Percentiles rank a stretch among this genome's conserved stretches.
Evolutionary conservation across 1,140 invertebrate genomes (phyloP).

Genomic region (Bombus vancouverensis): DNA sequence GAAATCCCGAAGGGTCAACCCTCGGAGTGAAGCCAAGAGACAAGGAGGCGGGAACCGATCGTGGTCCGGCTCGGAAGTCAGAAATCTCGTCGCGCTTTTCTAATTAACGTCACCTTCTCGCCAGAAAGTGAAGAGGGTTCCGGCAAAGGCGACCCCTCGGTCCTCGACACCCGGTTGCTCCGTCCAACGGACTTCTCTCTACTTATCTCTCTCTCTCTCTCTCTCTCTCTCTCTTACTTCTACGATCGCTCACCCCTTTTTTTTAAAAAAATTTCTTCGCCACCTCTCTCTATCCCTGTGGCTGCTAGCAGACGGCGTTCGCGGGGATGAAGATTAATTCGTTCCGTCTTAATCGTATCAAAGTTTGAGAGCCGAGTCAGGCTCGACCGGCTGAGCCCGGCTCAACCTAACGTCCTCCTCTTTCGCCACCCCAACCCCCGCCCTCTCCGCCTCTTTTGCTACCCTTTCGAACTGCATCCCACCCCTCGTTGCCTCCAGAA

Average conservation of each 20-base stretch:
- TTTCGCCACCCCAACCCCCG: slow-evolving; percentile 8
- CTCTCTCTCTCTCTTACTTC: slow-evolving; percentile 61
- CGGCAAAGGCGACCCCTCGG: slow-evolving; percentile 64
- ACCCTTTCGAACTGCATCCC: slow-evolving; percentile 57
- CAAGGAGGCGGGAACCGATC: slow-evolving; percentile 31
- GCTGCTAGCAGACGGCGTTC: slow-evolving; percentile 75
- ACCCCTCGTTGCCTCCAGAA: slow-evolving; percentile 37
- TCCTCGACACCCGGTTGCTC: slow-evolving; percentile 56
- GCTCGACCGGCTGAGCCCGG: slow-evolving; percentile 70
- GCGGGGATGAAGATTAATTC: slow-evolving; percentile 83
- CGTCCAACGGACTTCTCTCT: slow-evolving; percentile 29
- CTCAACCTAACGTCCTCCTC: slow-evolving; percentile 66
- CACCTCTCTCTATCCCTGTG: slow-evolving; percentile 67
- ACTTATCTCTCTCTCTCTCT: not conserved
- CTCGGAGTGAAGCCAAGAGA: slow-evolving; percentile 10
- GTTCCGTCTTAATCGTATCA: slow-evolving; percentile 83
- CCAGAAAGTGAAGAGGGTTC: slow-evolving; percentile 65
- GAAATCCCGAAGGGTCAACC: slow-evolving; percentile 18
- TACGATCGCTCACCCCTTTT: slow-evolving; percentile 71
- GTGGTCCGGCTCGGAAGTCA: slow-evolving; percentile 59
- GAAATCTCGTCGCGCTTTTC: slow-evolving; percentile 66
- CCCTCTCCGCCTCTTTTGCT: slow-evolving; percentile 7
- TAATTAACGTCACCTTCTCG: slow-evolving; percentile 75
- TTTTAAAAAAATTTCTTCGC: slow-evolving; percentile 63
- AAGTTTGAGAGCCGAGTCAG: slow-evolving; percentile 80